A percentile compares a stretch with the other conserved stretches of the same genome.
phyloP scores from a whole-genome alignment of 2,888 invertebrate species.

The Cephalotes varians region DNA sequence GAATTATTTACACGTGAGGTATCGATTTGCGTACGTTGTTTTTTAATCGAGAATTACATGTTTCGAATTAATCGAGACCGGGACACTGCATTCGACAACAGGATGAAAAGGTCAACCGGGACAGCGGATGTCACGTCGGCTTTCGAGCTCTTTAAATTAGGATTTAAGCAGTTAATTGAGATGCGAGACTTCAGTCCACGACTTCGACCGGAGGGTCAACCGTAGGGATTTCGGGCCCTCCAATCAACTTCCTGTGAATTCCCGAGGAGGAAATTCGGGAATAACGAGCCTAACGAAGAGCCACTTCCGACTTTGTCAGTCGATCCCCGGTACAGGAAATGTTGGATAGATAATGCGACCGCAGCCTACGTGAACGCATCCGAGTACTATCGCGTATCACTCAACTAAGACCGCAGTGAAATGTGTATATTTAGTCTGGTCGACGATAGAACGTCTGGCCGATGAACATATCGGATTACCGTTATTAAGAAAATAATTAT shows the following conservation, averaged over 20 bases:
- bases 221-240: constrained; percentile 1
- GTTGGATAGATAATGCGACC: constrained; percentile 59
- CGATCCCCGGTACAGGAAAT: constrained; percentile 57
- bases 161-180: constrained; percentile 37
- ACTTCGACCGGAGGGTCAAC: constrained; percentile 20
- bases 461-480: constrained; percentile 16
- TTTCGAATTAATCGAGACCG: neutral
- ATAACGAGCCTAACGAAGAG: neutral
- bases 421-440: constrained; percentile 28
- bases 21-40: neutral
- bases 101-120: constrained; percentile 2
- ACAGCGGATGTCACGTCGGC: constrained; percentile 20
- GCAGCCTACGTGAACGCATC: constrained; percentile 65
- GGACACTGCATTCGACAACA: neutral
- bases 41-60: neutral
- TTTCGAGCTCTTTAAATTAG: constrained; percentile 37
- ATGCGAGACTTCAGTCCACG: constrained; percentile 14
- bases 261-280: constrained; percentile 1
- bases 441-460: neutral
- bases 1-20: neutral
- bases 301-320: constrained; percentile 23
- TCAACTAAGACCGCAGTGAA: constrained; percentile 48
- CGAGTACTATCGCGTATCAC: constrained; percentile 67
- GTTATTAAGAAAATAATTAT: constrained; percentile 13
- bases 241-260: constrained; percentile 18